Percentiles rank a stretch among this genome's conserved stretches.
phyloP scores from a whole-genome alignment of 2,888 invertebrate genomes.

The Heliconius ismenius region DNA sequence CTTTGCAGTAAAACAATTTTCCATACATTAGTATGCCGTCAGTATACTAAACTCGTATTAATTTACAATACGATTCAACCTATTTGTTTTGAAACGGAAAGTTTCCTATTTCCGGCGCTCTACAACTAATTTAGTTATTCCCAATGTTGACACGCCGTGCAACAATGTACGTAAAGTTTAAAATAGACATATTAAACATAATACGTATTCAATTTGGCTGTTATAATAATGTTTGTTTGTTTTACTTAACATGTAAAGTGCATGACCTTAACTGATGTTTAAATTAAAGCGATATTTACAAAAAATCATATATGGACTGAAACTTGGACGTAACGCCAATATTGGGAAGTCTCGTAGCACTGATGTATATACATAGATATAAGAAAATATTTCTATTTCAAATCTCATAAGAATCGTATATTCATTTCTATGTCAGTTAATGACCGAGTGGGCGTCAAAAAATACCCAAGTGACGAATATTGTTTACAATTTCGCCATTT shows the following conservation, averaged over 20 bases:
- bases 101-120: constrained; percentile 29
- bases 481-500: constrained; percentile 44
- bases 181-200: background rate
- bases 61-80: constrained; percentile 5
- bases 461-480: constrained; percentile 43
- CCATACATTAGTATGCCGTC: background rate
- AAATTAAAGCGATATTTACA: no score
- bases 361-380: no score
- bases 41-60: background rate
- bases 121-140: constrained; percentile 18
- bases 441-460: constrained; percentile 46
- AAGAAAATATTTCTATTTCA: no score
- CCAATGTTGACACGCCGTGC: constrained; percentile 13
- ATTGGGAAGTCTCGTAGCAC: no score
- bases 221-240: constrained; percentile 1
- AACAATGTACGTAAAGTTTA: background rate
- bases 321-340: no score
- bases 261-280: background rate
- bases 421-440: constrained; percentile 34
- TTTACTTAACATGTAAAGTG: background rate
- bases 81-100: constrained; percentile 26
- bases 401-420: background rate
- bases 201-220: background rate
- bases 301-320: no score
- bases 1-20: background rate